A percentile compares a stretch with the other conserved stretches of the same genome.
These are phyloP conservation scores for Syrista parreyssii DNA, from an alignment of 2,888 invertebrate genomes.

Conservation along the genomic window DNA sequence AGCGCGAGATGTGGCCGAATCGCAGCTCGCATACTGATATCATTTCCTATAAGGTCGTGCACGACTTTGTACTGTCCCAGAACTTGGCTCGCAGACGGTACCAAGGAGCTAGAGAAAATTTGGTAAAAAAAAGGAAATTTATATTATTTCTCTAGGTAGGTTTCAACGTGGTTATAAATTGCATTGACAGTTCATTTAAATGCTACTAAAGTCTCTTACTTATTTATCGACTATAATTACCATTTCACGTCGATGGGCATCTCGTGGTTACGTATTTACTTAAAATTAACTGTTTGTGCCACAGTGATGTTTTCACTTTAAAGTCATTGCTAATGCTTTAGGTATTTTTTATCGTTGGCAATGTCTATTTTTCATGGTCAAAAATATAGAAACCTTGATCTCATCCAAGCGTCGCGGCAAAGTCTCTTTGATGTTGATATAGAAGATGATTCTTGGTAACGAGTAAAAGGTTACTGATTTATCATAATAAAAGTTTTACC, in stretches of 20 bases:
- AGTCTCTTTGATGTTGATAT: neutral
- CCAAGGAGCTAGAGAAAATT: neutral
- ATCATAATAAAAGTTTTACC: neutral
- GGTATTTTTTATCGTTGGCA: too few relatives aligned
- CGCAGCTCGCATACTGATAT: constrained; percentile 66
- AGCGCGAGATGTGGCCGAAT: constrained; percentile 66
- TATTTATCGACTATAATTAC: neutral
- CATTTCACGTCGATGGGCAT: neutral
- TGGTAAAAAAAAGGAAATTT: neutral
- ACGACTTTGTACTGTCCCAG: neutral
- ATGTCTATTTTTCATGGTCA: neutral
- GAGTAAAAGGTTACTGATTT: neutral
- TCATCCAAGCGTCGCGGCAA: neutral
- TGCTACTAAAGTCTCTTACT: neutral
- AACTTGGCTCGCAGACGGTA: neutral
- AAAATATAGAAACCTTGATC: neutral
- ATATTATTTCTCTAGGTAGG: neutral
- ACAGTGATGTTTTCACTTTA: too few relatives aligned
- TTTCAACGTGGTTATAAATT: neutral
- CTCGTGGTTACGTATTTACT: neutral
- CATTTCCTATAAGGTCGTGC: constrained; percentile 37
- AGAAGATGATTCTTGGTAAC: neutral
- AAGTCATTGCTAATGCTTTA: too few relatives aligned
- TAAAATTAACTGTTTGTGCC: neutral
- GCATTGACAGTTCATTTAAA: neutral